Evolutionary conservation across 2,888 invertebrate genomes (phyloP), one percentile per base, ranked within the genome.

Genomic region (Lamellibrachia satsuma): DNA sequence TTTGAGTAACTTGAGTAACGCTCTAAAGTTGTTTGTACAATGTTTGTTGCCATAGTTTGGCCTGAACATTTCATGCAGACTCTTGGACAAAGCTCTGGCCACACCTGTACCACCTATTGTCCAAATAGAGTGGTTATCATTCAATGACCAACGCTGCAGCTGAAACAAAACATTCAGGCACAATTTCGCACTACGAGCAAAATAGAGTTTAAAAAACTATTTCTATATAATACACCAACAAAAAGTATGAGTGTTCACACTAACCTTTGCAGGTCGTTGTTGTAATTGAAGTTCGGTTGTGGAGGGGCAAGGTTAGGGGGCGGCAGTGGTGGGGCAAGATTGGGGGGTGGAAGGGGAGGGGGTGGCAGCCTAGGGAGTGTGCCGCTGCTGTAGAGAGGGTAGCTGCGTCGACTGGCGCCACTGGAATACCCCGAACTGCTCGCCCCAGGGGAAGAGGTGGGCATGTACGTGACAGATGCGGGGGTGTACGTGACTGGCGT

Each of bases 341-440:
- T 75, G n/a, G 75, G 75, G 75, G 75, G 75, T 75, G 75, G 75
- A 22, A 75, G 75, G 15, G 75, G 75, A 75, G 75, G 75, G 75
- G 75, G 75, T 75, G 75, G 75, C 6, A 75, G 4, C 22, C 75
- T 75, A 22, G 75, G 75, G 75, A 75, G 75, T 22, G 75, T 75
- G 75, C 75, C n/a, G n/a, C 75, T 75, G 75, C 75, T 75, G 75
- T 75, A 22, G 22, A 75, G 3, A n/a, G 75, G 75, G 75, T 75
- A 75, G 75, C 22, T 75, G 75, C 15, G 75, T 75, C 75, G 75
- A 75, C 75, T 75, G 22, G 75, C 75, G 6, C 75, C 75, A n/a
- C 75, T 75, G 75, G 75, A 75, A 75, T 75, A 75, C 22, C 75
- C 75, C 2, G 75, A 75, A 22, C 75, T 75, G n/a, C 75, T 75